phyloP scores from a whole-genome alignment of 2,888 invertebrate genomes.

The Acronicta psi region DNA sequence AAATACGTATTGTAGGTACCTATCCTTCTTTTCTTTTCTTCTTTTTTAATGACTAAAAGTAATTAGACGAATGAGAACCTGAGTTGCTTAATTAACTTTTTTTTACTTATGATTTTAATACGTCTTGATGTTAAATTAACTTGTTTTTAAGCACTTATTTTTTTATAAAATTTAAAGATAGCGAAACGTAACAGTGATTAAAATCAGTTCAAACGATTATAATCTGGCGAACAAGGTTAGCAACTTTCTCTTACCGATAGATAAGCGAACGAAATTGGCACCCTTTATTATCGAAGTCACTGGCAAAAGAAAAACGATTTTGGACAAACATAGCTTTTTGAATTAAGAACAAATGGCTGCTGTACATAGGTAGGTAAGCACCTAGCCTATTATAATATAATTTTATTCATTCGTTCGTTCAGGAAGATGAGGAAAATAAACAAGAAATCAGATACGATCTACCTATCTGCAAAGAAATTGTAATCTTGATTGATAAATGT shows the following conservation, averaged over 20 bases:
- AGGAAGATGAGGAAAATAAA: constrained; percentile 6
- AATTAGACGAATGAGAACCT: neutral
- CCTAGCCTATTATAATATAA: too few species aligned
- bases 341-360: constrained; percentile 1
- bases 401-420: neutral
- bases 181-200: constrained; percentile 37
- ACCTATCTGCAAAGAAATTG: constrained; percentile 7
- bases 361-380: too few species aligned
- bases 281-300: constrained; percentile 44
- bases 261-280: constrained; percentile 52
- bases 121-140: constrained; percentile 12
- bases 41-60: neutral
- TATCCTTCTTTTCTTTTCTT: too few species aligned
- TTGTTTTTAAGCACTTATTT: constrained; percentile 12
- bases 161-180: constrained; percentile 22
- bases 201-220: constrained; percentile 46
- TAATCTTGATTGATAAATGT: constrained; percentile 12
- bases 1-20: too few species aligned
- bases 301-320: constrained; percentile 14
- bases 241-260: constrained; percentile 48
- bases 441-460: constrained; percentile 5
- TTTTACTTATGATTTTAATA: constrained; percentile 3
- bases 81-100: constrained; percentile 4
- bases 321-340: constrained; percentile 9
- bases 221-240: constrained; percentile 42